A percentile compares a stretch with the other conserved stretches of the same genome.
These are phyloP conservation scores for Electrophaes corylata DNA, from an alignment of 2,888 invertebrate species.

Conservation along the genomic window DNA sequence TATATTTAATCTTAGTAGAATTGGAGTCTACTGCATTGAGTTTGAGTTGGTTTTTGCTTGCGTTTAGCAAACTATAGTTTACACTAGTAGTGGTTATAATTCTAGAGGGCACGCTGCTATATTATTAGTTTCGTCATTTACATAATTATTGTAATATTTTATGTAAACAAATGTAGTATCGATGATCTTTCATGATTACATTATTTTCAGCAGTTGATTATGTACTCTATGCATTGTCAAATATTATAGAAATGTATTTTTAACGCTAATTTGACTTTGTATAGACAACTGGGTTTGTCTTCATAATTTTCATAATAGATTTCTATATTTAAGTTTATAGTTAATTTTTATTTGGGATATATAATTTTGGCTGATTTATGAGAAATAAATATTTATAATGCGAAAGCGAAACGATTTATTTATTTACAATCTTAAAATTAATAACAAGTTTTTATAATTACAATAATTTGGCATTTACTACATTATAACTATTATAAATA, in stretches of 20 bases:
- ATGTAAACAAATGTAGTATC: slow-evolving; percentile 21
- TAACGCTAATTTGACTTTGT: slow-evolving; percentile 31
- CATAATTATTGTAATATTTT: slow-evolving; percentile 17
- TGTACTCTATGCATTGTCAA: slow-evolving; percentile 29
- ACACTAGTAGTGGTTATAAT: slow-evolving; percentile 1
- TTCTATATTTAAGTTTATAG: slow-evolving; percentile 74
- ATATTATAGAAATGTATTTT: slow-evolving; percentile 33
- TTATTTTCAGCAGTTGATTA: slow-evolving; percentile 7
- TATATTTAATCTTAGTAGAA: slow-evolving; percentile 18
- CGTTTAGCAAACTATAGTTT: slow-evolving; percentile 3
- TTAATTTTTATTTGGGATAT: slow-evolving; percentile 75
- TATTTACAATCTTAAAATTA: slow-evolving; percentile 44
- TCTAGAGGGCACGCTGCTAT: slow-evolving; percentile 12
- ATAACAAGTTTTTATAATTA: slow-evolving; percentile 24
- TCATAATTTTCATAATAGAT: slow-evolving; percentile 61
- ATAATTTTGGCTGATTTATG: slow-evolving; percentile 80
- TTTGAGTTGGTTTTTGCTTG: slow-evolving; percentile 14
- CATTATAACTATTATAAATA: background rate
- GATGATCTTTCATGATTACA: slow-evolving; percentile 32
- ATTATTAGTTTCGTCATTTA: slow-evolving; percentile 7
- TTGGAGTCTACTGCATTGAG: slow-evolving; percentile 8
- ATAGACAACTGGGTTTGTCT: slow-evolving; percentile 45
- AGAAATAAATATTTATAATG: slow-evolving; percentile 77
- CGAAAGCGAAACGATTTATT: slow-evolving; percentile 59
- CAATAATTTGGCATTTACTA: slow-evolving; percentile 12